Evolutionary conservation across 2,113 vertebrate species (phyloP), one percentile per base, ranked within the genome.

Genomic region (Delphinus delphis): DNA sequence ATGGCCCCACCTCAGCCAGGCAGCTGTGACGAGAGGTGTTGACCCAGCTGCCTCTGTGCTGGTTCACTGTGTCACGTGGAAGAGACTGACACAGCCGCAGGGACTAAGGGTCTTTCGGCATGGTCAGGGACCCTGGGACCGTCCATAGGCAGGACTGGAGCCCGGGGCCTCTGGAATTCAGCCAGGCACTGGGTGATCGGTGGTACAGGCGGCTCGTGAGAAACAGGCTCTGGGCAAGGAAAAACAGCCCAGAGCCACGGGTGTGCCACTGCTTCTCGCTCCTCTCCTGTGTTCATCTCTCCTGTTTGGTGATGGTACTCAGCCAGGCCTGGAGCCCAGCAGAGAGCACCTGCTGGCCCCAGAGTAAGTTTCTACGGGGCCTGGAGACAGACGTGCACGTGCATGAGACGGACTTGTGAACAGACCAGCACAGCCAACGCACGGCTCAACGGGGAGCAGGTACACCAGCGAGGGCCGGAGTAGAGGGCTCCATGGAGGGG

Each of bases 1-100:
- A 17, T 1, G 47, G 80, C 96, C 65, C 93, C 93, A 95, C 96
- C 97, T 97, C 80, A 68, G 83, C 79, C 96, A 88, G 89, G 95
- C 79, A 96, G 93, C 95, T 90, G 71, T 74, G 77, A 36, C 4
- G 73, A 84, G 79, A 93, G 73, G 21, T 87, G 68, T 33, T 95
- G 89, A 81, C 70, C 93, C 60, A 67, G 41, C 84, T 95, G 81
- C 62, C 36, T 97, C n/a, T 88, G 47, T 13, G 71, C 58, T 96
- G 90, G 94, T 94, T 97, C 97, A 96, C 81, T 0, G 14, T 33
- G 80, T 87, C 82, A 92, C 94, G 63, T 63, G 33, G 63, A 58
- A 50, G 31, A 60, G 26, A 13, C 18, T 44, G 50, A 74, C 67
- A 36, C 70, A 38, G 67, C 12, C 25, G 14, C 15, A 10, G 63